These are phyloP conservation scores for Plodia interpunctella DNA, from an alignment of 1,140 invertebrate species.

Conservation along the genomic window DNA sequence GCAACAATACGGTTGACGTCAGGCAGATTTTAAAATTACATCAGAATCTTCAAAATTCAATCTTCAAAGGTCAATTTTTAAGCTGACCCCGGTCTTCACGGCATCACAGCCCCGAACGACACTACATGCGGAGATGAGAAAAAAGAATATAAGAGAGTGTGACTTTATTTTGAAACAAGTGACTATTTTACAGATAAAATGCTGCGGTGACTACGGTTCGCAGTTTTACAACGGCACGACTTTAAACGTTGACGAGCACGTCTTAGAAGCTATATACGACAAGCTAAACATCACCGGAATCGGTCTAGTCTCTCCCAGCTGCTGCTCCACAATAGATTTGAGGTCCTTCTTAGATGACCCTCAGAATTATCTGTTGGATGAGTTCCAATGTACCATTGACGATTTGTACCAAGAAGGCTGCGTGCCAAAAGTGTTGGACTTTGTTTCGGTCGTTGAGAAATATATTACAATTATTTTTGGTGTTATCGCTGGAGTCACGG, in stretches of 20 bases:
- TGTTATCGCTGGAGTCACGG: no score
- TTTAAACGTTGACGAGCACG: neutral
- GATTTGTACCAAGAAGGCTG: neutral
- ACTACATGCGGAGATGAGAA: no score
- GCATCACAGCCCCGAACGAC: no score
- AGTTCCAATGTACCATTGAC: neutral
- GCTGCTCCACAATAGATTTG: neutral
- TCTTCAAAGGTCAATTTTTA: no score
- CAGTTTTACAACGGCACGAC: neutral
- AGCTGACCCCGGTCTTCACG: no score
- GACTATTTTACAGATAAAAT: neutral
- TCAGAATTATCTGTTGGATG: neutral
- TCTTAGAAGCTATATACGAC: neutral
- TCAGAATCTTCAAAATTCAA: no score
- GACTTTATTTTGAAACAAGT: no score
- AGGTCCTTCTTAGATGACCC: neutral
- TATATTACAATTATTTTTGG: neutral
- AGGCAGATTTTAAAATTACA: no score
- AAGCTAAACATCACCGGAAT: neutral
- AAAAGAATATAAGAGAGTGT: no score
- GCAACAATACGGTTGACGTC: no score
- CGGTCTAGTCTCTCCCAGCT: neutral
- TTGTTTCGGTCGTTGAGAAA: neutral
- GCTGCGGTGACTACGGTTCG: neutral
- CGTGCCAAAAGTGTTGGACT: neutral